Base-by-base conservation (phyloP, 2,113 vertebrate genomes). In the Emydura subglobosa region DNA sequence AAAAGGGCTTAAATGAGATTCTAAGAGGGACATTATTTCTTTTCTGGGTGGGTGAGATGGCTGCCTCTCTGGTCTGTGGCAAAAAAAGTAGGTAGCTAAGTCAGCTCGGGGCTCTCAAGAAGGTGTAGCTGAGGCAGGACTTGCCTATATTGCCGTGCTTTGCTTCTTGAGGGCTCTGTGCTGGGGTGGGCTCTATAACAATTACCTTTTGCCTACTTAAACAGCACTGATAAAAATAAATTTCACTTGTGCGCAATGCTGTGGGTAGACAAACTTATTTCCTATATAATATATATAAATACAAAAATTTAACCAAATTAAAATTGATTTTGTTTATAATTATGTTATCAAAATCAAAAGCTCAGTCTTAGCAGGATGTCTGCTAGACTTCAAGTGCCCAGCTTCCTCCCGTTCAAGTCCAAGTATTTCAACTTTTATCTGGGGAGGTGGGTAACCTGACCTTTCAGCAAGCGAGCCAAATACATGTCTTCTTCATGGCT, bases 361-460 rank as follows among this genome's bases (percentile, higher is more conserved):
- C 93, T 96, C 95, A 87, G 87, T 88, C 88, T 89, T 89, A 72
- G 84, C 96, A 97, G 92, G 94, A 94, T 95, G 79, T 89, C 17
- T 90, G 86, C 82, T 95, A 44, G 31, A 91, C 82, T 95, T 96
- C 96, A 93, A 95, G 94, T 97, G 97, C 93, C 97, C 96, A 97
- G 96, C 95, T 97, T 97, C 96, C 97, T 97, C 94, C 84, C 93
- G 95, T 91, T 89, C 42, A 47, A 97, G 83, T 92, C 92, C 51
- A 87, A 82, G 91, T 72, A 87, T 95, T 95, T 90, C 95, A 83
- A 14, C 93, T 97, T 98, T 97, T 97, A 95, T 98, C 91, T 96
- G 94, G 82, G 93, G 90, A 97, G 96, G 96, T 96, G 96, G 94
- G 98, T 98, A 98, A 98, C 97, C 95, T 97, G 98, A 98, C 95